Base-by-base conservation (phyloP, 2,888 invertebrate genomes). In the Drosophila nr. medialis region DNA sequence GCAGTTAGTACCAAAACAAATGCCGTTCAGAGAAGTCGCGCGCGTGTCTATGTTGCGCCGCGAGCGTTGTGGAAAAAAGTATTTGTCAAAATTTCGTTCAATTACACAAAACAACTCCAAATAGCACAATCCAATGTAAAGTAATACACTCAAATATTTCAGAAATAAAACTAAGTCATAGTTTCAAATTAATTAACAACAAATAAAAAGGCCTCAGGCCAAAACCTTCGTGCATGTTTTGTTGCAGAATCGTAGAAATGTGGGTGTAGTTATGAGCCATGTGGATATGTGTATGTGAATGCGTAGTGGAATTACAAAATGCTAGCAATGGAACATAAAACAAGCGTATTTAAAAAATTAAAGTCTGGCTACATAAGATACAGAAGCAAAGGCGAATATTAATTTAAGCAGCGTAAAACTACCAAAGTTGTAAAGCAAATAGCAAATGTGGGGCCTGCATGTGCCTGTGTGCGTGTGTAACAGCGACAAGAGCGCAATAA, bases 401-500 rank as follows among this genome's bases (percentile, higher is more conserved):
- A 80, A 86, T 75, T 77, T 80, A 65, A 42, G 72, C 72, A 71
- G 51, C 42, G 61, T 64, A 53, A 64, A 76, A 80, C 36, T 72
- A 68, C 76, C 59, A 76, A 80, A 80, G 53, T 64, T 65, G 62
- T 62, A 72, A 67, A 64, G 38, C 27, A 34, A 66, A 72, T 58
- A 60, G 62, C 49, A 63, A 68, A 69, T 73, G 77, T 76, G 81
- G 51, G 49, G 49, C 72, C 62, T 65, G 38, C 70, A 58, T 64
- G 34, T 64, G 50, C 53, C 55, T 34, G 40, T 64, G 49, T 63
- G 55, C 10, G 50, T 72, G 73, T 68, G 74, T 64, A 55, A 61
- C 56, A 59, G 65, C 59, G 75, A 51, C 79, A 72, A 81, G 77
- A 86, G 86, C 83, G 75, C 83, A 83, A 83, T 88, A 85, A 85